Percentiles rank a stretch among this genome's conserved stretches.
Conservation (phyloP, 2,888 invertebrate species). For the Ophioninae sp. region DNA sequence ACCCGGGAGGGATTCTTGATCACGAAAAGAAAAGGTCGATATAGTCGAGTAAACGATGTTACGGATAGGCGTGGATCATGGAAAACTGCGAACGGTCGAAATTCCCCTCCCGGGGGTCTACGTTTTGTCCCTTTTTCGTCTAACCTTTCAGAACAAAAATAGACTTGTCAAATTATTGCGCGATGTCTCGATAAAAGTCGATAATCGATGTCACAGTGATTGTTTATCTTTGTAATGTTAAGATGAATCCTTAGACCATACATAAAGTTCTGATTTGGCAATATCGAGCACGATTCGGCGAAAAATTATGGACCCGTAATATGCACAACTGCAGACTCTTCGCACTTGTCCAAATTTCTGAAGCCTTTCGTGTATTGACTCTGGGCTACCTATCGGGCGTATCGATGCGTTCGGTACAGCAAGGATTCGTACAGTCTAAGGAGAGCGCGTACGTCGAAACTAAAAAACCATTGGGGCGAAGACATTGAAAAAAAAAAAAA, state of each 20-base stretch:
- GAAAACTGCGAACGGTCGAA: neutral
- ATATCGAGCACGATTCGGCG: neutral
- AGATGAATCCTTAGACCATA: neutral
- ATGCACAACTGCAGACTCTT: neutral
- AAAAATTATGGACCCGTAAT: neutral
- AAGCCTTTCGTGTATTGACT: neutral
- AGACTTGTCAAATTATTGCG: neutral
- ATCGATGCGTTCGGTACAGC: neutral
- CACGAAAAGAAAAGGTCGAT: neutral
- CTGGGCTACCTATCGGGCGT: neutral
- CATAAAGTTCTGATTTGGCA: neutral
- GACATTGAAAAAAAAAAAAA: no score
- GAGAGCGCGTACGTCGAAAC: no score
- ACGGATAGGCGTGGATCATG: neutral
- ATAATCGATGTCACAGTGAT: slow-evolving; percentile 11
- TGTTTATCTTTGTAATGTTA: neutral
- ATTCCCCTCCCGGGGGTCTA: no score
- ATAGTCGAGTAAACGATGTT: neutral
- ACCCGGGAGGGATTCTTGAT: neutral
- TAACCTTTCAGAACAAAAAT: neutral
- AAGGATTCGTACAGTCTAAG: neutral
- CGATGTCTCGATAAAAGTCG: slow-evolving; percentile 12
- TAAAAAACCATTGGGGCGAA: no score
- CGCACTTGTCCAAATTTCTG: neutral
- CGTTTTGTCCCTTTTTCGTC: neutral